phyloP scores from a whole-genome alignment of 2,113 vertebrate genomes.

The Gadus chalcogrammus region DNA sequence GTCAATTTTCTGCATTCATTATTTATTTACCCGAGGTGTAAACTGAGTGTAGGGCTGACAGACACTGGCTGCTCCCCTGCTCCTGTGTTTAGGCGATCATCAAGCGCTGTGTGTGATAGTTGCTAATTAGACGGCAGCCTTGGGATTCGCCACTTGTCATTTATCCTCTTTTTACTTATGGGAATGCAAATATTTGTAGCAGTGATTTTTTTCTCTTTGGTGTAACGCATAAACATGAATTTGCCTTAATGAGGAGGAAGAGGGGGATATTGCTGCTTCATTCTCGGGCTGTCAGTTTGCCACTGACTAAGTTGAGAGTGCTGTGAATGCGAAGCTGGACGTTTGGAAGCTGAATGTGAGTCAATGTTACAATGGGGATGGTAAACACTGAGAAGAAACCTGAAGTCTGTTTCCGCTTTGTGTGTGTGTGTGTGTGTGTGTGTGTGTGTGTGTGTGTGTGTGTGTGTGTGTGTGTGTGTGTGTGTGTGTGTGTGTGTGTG shows the following conservation, averaged over 20 bases:
- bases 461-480: too few species aligned
- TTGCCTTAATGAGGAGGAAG: slow-evolving; percentile 61
- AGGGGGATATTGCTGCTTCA: slow-evolving; percentile 39
- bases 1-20: slow-evolving; percentile 73
- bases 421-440: slow-evolving; percentile 23
- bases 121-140: slow-evolving; percentile 62
- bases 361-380: slow-evolving; percentile 34
- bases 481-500: too few species aligned
- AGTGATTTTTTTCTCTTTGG: slow-evolving; percentile 13
- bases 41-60: slow-evolving; percentile 64
- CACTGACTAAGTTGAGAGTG: slow-evolving; percentile 59
- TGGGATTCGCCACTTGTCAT: slow-evolving; percentile 67
- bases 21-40: slow-evolving; percentile 73
- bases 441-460: too few species aligned
- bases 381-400: slow-evolving; percentile 27
- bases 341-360: slow-evolving; percentile 51
- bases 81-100: slow-evolving; percentile 68
- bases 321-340: slow-evolving; percentile 61
- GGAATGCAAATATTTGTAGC: slow-evolving; percentile 61
- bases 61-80: slow-evolving; percentile 64
- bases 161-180: slow-evolving; percentile 44
- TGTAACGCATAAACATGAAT: slow-evolving; percentile 48
- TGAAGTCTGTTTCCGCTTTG: slow-evolving; percentile 15
- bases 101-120: slow-evolving; percentile 63
- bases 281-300: slow-evolving; percentile 55